Conservation (phyloP, 2,888 invertebrate genomes). For the Drymonia ruficornis region DNA sequence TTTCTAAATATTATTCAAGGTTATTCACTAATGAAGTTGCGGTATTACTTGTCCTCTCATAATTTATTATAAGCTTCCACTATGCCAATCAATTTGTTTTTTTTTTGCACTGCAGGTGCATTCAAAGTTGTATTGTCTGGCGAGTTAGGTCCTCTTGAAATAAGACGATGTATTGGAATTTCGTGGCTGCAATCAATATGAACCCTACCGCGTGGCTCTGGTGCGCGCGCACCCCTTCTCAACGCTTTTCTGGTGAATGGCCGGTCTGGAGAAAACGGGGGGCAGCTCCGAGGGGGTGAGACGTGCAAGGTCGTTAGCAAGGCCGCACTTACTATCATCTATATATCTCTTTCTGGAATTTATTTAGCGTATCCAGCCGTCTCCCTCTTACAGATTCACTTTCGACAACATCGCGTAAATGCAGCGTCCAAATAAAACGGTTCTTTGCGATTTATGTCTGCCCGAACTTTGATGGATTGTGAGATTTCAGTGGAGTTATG, state of each 20-base stretch:
- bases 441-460: conserved; percentile 57
- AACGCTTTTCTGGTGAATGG: conserved; percentile 75
- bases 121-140: conserved; percentile 39
- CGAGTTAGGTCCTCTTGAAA: conserved; percentile 46
- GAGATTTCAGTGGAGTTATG: conserved; percentile 32
- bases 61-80: too few species aligned
- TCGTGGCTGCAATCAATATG: conserved; percentile 69
- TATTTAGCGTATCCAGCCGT: conserved; percentile 28
- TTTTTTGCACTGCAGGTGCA: conserved; percentile 36
- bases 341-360: conserved; percentile 57
- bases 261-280: conserved; percentile 63
- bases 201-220: conserved; percentile 55
- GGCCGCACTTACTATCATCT: conserved; percentile 72
- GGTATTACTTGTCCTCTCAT: too few species aligned
- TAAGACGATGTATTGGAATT: conserved; percentile 58
- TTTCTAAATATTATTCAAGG: not conserved
- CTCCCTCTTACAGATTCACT: conserved; percentile 63
- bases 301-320: conserved; percentile 72
- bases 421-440: conserved; percentile 64
- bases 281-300: conserved; percentile 59
- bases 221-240: conserved; percentile 75
- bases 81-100: not conserved
- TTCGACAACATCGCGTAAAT: conserved; percentile 66
- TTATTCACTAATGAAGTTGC: too few species aligned
- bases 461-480: conserved; percentile 50